Evolutionary conservation across 1,140 invertebrate species (phyloP), one percentile per base, ranked within the genome.

Genomic region (Neodiprion pinetum): DNA sequence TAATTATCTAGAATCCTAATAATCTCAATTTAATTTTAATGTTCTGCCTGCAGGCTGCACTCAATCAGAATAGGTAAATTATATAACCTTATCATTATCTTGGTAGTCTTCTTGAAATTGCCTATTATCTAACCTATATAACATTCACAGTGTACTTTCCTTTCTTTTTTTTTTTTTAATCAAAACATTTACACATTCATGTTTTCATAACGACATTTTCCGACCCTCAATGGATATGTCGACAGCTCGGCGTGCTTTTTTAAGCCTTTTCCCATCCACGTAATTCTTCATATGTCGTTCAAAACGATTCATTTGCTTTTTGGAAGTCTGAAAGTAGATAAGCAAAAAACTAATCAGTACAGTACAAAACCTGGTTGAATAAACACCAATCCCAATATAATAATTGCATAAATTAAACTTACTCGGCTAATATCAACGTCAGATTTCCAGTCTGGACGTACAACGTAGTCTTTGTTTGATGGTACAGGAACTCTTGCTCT

Each of bases 401-500:
- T 72, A 69, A 68, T 49, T 49, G 72, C 74, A 76, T 68, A 72
- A 71, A 0, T 70, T 70, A 1, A 28, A 89, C 90, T 90, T 88
- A 95, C 94, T 78, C 93, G 90, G 78, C 92, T 93, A 87, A 97
- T 94, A 86, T 97, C 96, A 12, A 93, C 91, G 79, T 98, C 97
- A 75, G 93, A 92, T 75, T 94, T 95, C 92, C 95, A 98, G 85
- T 97, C 96, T 1, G 98, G 98, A 74, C 98, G 89, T 72, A 97
- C 92, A 47, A 99, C 95, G 86, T 99, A 99, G 87, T 99, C 98
- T 90, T 98, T 99, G 83, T 94, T 97, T 65, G 97, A 99, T 68
- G 97, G 97, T 82, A 93, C 88, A 17, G 98, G 98, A 70, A 99
- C 98, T 78, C 98, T 91, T 14, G 98, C 98, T 85, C 98, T 90